These are phyloP conservation scores for Poicephalus gulielmi DNA, from an alignment of 2,113 vertebrate genomes.

Conservation along the genomic window DNA sequence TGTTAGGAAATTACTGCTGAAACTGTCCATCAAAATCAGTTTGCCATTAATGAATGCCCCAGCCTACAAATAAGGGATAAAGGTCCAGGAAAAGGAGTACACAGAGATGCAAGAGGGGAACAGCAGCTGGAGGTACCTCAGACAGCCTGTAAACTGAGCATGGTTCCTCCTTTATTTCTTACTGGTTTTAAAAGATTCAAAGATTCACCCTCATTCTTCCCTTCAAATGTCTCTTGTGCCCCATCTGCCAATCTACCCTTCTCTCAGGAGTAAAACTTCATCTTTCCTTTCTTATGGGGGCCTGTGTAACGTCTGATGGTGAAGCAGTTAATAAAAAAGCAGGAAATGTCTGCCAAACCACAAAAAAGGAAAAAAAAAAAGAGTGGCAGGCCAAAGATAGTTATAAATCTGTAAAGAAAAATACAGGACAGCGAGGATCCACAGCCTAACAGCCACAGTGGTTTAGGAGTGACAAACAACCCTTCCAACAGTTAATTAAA, in stretches of 20 bases:
- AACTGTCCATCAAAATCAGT: neutral
- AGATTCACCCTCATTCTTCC: neutral
- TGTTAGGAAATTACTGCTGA: neutral
- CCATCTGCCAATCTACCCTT: neutral
- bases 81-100: neutral
- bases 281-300: neutral
- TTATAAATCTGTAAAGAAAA: neutral
- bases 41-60: neutral
- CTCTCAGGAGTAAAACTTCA: neutral
- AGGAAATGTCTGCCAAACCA: constrained; percentile 6
- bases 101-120: neutral
- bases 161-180: neutral
- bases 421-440: neutral
- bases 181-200: neutral
- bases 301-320: neutral
- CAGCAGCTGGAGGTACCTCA: neutral
- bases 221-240: neutral
- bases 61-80: neutral
- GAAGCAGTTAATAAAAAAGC: neutral
- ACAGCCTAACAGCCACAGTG: neutral
- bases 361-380: neutral
- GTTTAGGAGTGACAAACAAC: constrained; percentile 23
- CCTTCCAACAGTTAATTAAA: neutral
- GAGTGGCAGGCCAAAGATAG: neutral
- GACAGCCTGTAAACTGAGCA: neutral